Conservation (phyloP, 2,797 vertebrate genomes). For the Delichon dasypus region DNA sequence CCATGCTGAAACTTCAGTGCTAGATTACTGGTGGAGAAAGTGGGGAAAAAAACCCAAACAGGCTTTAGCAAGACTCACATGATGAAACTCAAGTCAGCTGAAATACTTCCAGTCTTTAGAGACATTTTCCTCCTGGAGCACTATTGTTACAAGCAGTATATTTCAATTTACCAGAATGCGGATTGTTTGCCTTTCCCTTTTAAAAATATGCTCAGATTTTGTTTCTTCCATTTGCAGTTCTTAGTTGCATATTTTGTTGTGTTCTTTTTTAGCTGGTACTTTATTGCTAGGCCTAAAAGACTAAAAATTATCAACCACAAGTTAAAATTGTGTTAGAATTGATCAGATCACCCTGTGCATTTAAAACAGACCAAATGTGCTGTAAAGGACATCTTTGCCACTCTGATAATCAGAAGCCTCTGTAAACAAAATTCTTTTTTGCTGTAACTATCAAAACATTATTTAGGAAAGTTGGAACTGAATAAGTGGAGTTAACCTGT, state of each 20-base stretch:
- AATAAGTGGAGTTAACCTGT: conserved; percentile 44
- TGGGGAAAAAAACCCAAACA: neutral
- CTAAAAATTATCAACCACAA: neutral
- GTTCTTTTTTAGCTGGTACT: neutral
- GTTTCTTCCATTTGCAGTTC: neutral
- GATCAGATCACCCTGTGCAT: neutral
- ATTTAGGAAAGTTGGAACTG: conserved; percentile 35
- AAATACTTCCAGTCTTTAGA: neutral
- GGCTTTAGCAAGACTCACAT: neutral
- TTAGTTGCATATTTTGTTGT: neutral
- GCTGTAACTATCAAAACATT: conserved; percentile 40
- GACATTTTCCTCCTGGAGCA: neutral
- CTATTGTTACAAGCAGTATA: neutral
- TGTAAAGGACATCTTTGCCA: neutral
- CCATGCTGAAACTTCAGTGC: neutral
- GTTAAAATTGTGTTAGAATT: neutral
- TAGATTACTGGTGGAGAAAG: neutral
- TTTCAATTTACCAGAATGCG: neutral
- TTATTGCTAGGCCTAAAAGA: neutral
- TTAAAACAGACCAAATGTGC: neutral
- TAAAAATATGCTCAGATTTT: neutral
- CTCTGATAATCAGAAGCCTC: conserved; percentile 34
- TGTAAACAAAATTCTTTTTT: conserved; percentile 51
- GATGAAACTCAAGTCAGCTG: neutral
- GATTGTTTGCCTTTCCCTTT: neutral